Evolutionary conservation across 1,140 invertebrate genomes (phyloP), one percentile per base, ranked within the genome.

Genomic region (Semibalanus balanoides): DNA sequence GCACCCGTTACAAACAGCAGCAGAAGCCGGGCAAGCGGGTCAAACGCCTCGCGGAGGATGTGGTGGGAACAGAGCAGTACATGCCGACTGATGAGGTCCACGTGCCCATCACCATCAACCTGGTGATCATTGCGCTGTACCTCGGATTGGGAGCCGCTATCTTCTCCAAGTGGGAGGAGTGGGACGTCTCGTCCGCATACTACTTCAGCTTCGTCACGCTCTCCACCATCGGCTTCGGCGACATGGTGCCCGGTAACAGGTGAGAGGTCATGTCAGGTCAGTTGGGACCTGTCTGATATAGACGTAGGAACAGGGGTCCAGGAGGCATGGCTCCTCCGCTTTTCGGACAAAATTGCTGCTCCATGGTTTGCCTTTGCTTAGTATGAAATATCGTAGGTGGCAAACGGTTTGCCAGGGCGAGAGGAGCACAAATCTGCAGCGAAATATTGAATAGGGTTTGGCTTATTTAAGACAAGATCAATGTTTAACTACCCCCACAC

Each of bases 121-220:
- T 88, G 43, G 80, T 86, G 71, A 81, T 88, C 27, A 78, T 82
- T n/a, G 73, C 76, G 25, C 30, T 85, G 27, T 85, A 86, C 78
- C 78, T 86, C 72, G 78, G 87, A 17, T 83, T 87, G 77, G 87
- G 80, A 0, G 77, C 76, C 5, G 64, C 75, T 25, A 71, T 81
- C n/a, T 82, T 82, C 76, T 74, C 75, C 31, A 31, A n/a, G 25
- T 81, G 78, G 78, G 80, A 81, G 77, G 35, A 77, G 0, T 86
- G 85, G 85, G 82, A 83, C 30, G 82, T 86, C 30, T 79, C 84
- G 69, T 82, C 85, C 73, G 82, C 85, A 29, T 82, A 82, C 64
- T 86, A 86, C 78, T 86, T 86, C 77, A 83, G 84, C 74, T 87
- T 86, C 77, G 85, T 86, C 70, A 86, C 85, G 0, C 80, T 86